Percentiles rank a stretch among this genome's conserved stretches.
phyloP scores from a whole-genome alignment of 1,140 invertebrate species.

The Cyrtorhinus lividipennis region DNA sequence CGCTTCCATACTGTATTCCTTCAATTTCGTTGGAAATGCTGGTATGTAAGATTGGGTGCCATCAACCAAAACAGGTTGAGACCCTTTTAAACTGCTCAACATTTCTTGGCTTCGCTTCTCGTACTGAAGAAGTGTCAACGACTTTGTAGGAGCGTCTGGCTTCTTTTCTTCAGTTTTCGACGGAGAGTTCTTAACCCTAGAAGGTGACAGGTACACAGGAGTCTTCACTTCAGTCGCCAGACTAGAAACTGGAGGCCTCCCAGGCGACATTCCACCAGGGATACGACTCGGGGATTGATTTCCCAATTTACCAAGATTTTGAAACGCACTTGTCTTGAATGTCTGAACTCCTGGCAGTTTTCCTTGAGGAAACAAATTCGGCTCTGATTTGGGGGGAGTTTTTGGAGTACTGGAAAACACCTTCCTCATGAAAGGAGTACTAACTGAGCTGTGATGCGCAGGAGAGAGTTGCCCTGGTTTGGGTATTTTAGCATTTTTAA shows the following conservation, averaged over 20 bases:
- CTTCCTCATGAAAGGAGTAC: slow-evolving; percentile 22
- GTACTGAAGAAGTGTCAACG: slow-evolving; percentile 18
- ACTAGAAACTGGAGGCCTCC: neutral
- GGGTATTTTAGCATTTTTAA: slow-evolving; percentile 26
- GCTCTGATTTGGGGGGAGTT: slow-evolving; percentile 1
- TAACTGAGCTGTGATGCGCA: slow-evolving; percentile 13
- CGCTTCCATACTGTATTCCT: neutral
- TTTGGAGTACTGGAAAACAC: slow-evolving; percentile 12
- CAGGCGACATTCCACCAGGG: neutral
- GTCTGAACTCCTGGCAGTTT: neutral
- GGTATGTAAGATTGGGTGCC: neutral
- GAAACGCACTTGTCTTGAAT: neutral
- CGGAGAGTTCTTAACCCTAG: neutral
- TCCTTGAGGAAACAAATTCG: neutral
- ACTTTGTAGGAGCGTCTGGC: slow-evolving; percentile 12
- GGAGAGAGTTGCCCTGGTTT: slow-evolving; percentile 23
- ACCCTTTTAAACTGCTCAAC: slow-evolving; percentile 11
- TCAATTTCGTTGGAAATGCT: neutral
- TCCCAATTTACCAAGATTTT: neutral
- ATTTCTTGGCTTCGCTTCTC: slow-evolving; percentile 18
- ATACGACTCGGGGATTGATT: neutral
- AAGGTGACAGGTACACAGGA: neutral
- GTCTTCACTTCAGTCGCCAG: neutral
- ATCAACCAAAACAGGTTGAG: neutral
- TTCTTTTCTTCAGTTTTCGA: neutral